Evolutionary conservation across 2,797 vertebrate genomes (phyloP).

Genomic region (Takifugu rubripes): DNA sequence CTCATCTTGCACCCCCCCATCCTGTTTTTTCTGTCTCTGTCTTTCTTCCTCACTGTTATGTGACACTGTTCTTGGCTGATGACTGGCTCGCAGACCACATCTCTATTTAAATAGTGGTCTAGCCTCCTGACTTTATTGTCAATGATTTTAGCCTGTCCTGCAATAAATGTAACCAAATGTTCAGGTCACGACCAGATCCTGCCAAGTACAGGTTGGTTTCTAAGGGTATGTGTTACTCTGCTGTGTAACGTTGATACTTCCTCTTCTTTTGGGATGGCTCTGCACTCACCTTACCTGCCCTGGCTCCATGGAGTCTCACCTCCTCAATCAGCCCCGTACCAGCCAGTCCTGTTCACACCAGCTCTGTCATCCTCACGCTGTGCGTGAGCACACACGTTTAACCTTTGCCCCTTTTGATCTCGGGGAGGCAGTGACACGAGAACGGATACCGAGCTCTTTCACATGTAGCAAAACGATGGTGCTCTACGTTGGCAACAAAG

Average conservation of each 20-base stretch:
- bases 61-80: conserved; percentile 6
- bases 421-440: conserved; percentile 11
- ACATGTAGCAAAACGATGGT: background rate
- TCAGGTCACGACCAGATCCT: too few species aligned
- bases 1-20: conserved; percentile 35
- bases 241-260: too few species aligned
- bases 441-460: conserved; percentile 2
- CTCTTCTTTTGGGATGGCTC: conserved; percentile 7
- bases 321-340: conserved; percentile 67
- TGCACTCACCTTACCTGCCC: conserved; percentile 76
- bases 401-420: conserved; percentile 36
- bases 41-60: conserved; percentile 16
- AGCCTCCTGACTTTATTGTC: too few species aligned
- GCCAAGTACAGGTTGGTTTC: too few species aligned
- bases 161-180: too few species aligned
- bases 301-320: conserved; percentile 80
- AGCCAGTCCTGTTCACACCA: conserved; percentile 36
- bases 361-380: conserved; percentile 35
- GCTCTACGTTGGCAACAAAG: background rate
- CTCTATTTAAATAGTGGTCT: too few species aligned
- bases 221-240: too few species aligned
- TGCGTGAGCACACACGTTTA: conserved; percentile 44
- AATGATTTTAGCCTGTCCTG: too few species aligned
- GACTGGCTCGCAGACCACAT: too few species aligned
- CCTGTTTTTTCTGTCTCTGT: conserved; percentile 21